Percentiles rank a stretch among this genome's conserved stretches.
Conservation (phyloP, 2,888 invertebrate genomes). For the Trichogramma evanescens region DNA sequence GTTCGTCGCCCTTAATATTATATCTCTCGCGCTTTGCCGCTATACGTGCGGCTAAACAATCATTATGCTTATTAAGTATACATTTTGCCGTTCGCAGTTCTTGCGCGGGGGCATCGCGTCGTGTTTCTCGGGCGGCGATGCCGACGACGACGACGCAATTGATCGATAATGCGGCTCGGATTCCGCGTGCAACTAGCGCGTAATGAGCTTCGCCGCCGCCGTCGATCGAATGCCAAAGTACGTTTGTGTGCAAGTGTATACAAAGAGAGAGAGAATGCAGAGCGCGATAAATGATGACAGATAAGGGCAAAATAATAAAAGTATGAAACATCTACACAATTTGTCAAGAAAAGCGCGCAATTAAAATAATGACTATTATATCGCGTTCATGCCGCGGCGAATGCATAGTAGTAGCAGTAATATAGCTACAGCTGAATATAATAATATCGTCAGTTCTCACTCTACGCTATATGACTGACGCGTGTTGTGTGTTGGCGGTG, state of each 20-base stretch:
- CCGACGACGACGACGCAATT: conserved; percentile 17
- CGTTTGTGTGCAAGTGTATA: too few species aligned
- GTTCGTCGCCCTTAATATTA: conserved; percentile 33
- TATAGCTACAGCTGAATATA: too few species aligned
- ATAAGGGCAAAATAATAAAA: background rate
- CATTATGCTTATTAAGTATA: conserved; percentile 37
- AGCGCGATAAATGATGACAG: conserved; percentile 10
- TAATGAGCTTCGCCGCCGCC: conserved; percentile 7
- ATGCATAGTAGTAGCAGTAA: too few species aligned
- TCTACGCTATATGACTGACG: too few species aligned
- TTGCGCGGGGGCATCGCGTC: background rate
- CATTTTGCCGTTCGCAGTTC: background rate
- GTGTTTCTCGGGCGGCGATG: background rate
- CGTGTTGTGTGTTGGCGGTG: too few species aligned
- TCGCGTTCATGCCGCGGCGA: too few species aligned
- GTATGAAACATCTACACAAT: too few species aligned
- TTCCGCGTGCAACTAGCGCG: background rate
- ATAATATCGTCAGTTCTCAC: too few species aligned
- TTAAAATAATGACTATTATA: conserved; percentile 17
- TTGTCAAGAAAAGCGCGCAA: conserved; percentile 10
- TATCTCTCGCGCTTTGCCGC: too few species aligned
- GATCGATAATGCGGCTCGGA: conserved; percentile 5
- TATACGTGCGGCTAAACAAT: conserved; percentile 34
- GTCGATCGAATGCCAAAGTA: background rate
- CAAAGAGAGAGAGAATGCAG: conserved; percentile 8